These are phyloP conservation scores for Gonatopus flavifemur DNA, from an alignment of 1,140 invertebrate species.

Conservation along the genomic window DNA sequence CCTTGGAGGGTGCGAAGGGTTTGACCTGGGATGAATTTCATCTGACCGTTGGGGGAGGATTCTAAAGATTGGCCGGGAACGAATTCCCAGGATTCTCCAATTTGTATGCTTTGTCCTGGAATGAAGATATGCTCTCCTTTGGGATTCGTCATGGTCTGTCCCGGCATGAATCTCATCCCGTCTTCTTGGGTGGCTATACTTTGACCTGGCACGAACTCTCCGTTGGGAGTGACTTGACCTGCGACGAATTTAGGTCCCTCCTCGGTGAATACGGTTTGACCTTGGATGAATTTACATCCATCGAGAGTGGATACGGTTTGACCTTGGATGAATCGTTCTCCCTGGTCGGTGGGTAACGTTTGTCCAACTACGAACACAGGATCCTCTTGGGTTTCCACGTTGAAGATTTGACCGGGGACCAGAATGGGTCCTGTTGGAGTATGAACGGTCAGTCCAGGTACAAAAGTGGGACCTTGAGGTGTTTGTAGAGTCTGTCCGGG, in stretches of 20 bases:
- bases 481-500: slow-evolving; percentile 74
- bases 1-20: slow-evolving; percentile 61
- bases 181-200: slow-evolving; percentile 65
- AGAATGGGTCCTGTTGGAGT: slow-evolving; percentile 68
- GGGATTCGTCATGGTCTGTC: slow-evolving; percentile 60
- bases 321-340: slow-evolving; percentile 55
- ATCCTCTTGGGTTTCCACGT: slow-evolving; percentile 37
- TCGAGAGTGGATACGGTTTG: slow-evolving; percentile 56
- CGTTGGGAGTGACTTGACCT: slow-evolving; percentile 61
- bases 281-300: slow-evolving; percentile 63
- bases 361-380: slow-evolving; percentile 61
- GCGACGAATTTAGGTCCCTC: slow-evolving; percentile 70
- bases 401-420: slow-evolving; percentile 69
- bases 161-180: slow-evolving; percentile 62
- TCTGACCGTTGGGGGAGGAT: slow-evolving; percentile 40
- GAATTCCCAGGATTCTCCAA: slow-evolving; percentile 48
- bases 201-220: slow-evolving; percentile 69
- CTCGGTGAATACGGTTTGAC: slow-evolving; percentile 66
- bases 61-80: slow-evolving; percentile 58
- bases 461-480: slow-evolving; percentile 67
- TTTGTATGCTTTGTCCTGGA: slow-evolving; percentile 53
- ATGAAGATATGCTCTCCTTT: slow-evolving; percentile 59
- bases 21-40: slow-evolving; percentile 67
- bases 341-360: slow-evolving; percentile 40
- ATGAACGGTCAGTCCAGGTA: slow-evolving; percentile 72